Percentiles rank a stretch among this genome's conserved stretches.
These are phyloP conservation scores for Ceratosolen fusciceps DNA, from an alignment of 1,140 invertebrate genomes.

Conservation along the genomic window DNA sequence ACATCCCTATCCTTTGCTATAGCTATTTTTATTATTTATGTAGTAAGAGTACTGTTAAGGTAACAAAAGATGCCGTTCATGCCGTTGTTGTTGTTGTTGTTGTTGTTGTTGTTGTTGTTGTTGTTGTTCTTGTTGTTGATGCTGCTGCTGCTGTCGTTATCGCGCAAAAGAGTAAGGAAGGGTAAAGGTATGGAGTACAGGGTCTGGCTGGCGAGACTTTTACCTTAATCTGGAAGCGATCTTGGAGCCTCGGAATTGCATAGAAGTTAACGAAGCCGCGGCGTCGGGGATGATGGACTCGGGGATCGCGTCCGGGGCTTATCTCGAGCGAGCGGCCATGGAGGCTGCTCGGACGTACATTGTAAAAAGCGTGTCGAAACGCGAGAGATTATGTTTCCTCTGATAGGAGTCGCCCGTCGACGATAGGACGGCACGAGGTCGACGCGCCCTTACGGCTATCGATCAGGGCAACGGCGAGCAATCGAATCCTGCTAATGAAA, in stretches of 20 bases:
- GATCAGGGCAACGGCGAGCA: too few relatives aligned
- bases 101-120: too few relatives aligned
- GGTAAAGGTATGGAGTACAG: background rate
- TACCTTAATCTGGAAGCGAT: conserved; percentile 47
- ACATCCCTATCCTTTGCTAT: too few relatives aligned
- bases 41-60: too few relatives aligned
- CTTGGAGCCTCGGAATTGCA: conserved; percentile 43
- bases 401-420: conserved; percentile 39
- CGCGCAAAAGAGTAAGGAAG: conserved; percentile 15
- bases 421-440: too few relatives aligned
- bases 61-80: too few relatives aligned
- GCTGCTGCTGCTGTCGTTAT: too few relatives aligned
- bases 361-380: conserved; percentile 20
- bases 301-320: background rate
- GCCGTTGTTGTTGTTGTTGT: too few relatives aligned
- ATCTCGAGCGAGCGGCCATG: background rate
- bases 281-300: background rate
- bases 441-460: background rate
- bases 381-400: conserved; percentile 33
- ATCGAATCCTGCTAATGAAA: conserved; percentile 55
- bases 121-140: too few relatives aligned
- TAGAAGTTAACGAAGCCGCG: conserved; percentile 44
- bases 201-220: background rate
- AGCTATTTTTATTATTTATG: too few relatives aligned
- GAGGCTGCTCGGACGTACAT: background rate